Evolutionary conservation across 2,888 invertebrate genomes (phyloP).

Genomic region (Odontomyia ornata): DNA sequence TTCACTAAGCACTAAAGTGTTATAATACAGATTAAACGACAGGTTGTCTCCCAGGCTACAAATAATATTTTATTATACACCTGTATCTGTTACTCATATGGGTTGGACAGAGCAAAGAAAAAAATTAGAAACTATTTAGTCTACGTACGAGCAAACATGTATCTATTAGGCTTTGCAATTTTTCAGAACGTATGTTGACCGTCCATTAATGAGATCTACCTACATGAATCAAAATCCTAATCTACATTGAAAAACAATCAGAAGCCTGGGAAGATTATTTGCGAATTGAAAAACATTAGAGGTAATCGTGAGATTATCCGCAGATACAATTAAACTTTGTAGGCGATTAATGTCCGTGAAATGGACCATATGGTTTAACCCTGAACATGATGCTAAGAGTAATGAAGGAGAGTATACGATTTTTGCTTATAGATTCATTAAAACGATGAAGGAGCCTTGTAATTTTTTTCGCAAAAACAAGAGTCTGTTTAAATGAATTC

Average conservation of each 20-base stretch:
- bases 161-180: background rate
- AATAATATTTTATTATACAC: background rate
- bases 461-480: too few relatives aligned
- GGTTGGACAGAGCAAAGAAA: too few relatives aligned
- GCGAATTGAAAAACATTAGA: conserved; percentile 35
- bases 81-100: too few relatives aligned
- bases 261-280: conserved; percentile 42
- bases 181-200: conserved; percentile 8
- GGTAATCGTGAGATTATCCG: conserved; percentile 23
- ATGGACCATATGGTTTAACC: background rate
- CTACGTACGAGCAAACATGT: background rate
- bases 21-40: conserved; percentile 32
- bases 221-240: background rate
- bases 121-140: background rate
- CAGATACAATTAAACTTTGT: background rate
- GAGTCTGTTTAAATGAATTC: too few relatives aligned
- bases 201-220: background rate
- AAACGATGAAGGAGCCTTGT: too few relatives aligned
- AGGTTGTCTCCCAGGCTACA: conserved; percentile 16
- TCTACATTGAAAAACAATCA: conserved; percentile 39
- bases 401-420: too few relatives aligned
- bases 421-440: too few relatives aligned
- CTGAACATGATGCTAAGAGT: background rate
- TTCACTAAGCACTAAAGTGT: conserved; percentile 12
- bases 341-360: background rate